A percentile compares a stretch with the other conserved stretches of the same genome.
Conservation (phyloP, 2,113 vertebrate species). For the Mugil cephalus region DNA sequence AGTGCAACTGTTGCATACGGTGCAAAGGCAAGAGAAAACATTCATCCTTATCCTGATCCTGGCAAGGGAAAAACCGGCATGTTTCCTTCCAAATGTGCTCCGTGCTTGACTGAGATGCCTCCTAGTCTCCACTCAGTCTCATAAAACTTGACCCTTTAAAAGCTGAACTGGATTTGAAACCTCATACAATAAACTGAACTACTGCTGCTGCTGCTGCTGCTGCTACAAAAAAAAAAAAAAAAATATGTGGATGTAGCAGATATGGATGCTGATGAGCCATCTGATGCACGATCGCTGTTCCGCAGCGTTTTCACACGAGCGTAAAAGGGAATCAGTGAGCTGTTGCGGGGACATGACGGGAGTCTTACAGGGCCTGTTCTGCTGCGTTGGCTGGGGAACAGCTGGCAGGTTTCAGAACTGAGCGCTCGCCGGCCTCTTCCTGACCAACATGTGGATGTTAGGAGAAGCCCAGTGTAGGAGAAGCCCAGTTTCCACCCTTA, state of each 20-base stretch:
- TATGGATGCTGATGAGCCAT: constrained; percentile 30
- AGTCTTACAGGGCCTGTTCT: constrained; percentile 18
- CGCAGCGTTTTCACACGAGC: constrained; percentile 63
- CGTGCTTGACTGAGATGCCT: constrained; percentile 32
- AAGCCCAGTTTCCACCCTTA: constrained; percentile 60
- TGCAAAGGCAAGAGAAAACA: constrained; percentile 25
- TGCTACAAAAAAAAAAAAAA: background rate
- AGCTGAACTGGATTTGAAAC: constrained; percentile 19
- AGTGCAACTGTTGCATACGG: background rate
- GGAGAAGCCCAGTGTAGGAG: constrained; percentile 48
- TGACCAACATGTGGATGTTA: constrained; percentile 65
- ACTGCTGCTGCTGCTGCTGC: too few relatives aligned
- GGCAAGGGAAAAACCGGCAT: constrained; percentile 17
- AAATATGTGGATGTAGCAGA: constrained; percentile 11
- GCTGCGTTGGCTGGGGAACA: constrained; percentile 54
- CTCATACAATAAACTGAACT: background rate
- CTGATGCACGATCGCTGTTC: constrained; percentile 38
- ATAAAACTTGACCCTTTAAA: constrained; percentile 19
- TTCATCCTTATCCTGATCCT: constrained; percentile 19
- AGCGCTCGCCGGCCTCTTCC: constrained; percentile 34
- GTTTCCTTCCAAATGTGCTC: constrained; percentile 20
- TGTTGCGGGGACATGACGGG: constrained; percentile 31
- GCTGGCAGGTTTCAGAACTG: constrained; percentile 55
- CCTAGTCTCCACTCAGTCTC: constrained; percentile 31
- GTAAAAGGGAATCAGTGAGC: constrained; percentile 52